Evolutionary conservation across 2,113 vertebrate species (phyloP), one percentile per base, ranked within the genome.

Genomic region (Syngnathus floridae): DNA sequence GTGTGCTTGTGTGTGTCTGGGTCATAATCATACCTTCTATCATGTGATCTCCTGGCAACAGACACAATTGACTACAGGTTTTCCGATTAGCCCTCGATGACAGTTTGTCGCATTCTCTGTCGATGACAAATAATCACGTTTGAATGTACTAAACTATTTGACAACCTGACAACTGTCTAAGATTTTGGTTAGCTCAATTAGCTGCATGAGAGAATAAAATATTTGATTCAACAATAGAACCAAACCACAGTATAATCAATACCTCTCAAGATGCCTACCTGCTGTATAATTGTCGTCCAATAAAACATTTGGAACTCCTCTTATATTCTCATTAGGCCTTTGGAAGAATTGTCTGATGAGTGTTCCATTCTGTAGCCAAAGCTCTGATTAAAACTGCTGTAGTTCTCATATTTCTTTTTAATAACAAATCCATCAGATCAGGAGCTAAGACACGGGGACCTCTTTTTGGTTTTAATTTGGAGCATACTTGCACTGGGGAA

Each of bases 401-500:
- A 76, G 71, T 79, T 69, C 67, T 77, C 72, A 86, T 88, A 78
- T 31, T 31, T 31, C 26, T 76, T 64, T 80, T 86, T 81, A 85
- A 85, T 88, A 72, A 86, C 75, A 88, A 87, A 87, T 86, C 77
- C 73, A 74, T 87, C 80, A 77, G 70, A 89, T 86, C 86, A 82
- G 75, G 84, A 85, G 73, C 77, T 21, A 66, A 83, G 71, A 80
- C 87, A 74, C 80, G 12, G 64, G 87, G 87, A 90, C 69, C 60
- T 75, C 58, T 69, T 88, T 87, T 88, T 81, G 78, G 75, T 74
- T 84, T 84, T 80, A 88, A 90, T 90, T 90, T 90, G 87, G 86
- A 88, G 81, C 86, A 83, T 82, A 77, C 87, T 87, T 86, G 73
- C 86, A 83, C 87, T 74, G 75, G 87, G 88, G 88, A 91, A 89